These are phyloP conservation scores for Scaptomyza montana DNA, from an alignment of 1,140 invertebrate species.

Conservation along the genomic window DNA sequence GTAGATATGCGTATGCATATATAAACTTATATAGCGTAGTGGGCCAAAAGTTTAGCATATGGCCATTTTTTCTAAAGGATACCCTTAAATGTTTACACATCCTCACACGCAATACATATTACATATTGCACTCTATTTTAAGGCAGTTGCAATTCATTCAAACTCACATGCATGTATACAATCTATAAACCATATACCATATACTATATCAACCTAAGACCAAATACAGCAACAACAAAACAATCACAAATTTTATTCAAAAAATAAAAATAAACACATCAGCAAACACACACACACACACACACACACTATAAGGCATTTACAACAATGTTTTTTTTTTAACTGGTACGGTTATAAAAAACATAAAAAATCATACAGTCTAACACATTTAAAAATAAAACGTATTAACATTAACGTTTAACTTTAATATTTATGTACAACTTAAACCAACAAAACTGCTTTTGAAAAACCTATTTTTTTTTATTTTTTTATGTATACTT, in stretches of 20 bases:
- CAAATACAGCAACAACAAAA: slow-evolving; percentile 38
- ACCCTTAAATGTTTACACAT: slow-evolving; percentile 9
- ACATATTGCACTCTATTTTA: background rate
- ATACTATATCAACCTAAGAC: slow-evolving; percentile 13
- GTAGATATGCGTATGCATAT: slow-evolving; percentile 28
- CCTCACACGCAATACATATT: background rate
- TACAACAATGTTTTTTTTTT: slow-evolving; percentile 46
- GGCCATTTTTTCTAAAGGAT: slow-evolving; percentile 20
- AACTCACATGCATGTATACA: slow-evolving; percentile 4
- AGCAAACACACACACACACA: slow-evolving; percentile 15
- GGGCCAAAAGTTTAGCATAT: slow-evolving; percentile 21
- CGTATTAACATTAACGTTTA: slow-evolving; percentile 61
- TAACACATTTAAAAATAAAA: slow-evolving; percentile 50
- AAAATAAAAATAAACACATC: background rate
- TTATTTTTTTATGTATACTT: slow-evolving; percentile 69
- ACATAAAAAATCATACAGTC: slow-evolving; percentile 1
- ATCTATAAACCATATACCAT: slow-evolving; percentile 11
- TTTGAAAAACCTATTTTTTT: slow-evolving; percentile 37
- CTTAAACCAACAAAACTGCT: slow-evolving; percentile 51
- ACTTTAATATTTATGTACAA: slow-evolving; percentile 77
- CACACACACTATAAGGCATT: slow-evolving; percentile 33
- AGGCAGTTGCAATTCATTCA: background rate
- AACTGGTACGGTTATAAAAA: slow-evolving; percentile 46
- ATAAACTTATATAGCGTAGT: slow-evolving; percentile 35
- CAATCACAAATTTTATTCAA: slow-evolving; percentile 28